Percentiles rank a stretch among this genome's conserved stretches.
phyloP scores from a whole-genome alignment of 2,797 vertebrate genomes.

The Pipistrellus nathusii region DNA sequence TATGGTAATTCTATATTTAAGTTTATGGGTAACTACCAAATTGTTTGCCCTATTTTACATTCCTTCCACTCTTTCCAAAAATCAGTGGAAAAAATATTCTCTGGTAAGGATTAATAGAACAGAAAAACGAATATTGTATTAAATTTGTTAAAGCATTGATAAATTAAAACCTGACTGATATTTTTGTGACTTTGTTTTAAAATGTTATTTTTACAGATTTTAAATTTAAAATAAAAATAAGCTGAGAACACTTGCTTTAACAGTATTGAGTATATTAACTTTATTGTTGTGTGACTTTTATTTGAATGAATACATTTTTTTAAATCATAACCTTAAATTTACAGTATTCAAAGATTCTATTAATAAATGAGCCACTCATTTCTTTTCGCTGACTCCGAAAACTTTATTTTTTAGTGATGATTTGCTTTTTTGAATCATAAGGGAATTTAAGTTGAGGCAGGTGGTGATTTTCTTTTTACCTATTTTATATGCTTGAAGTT shows the following conservation, averaged over 20 bases:
- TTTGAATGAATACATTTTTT: slow-evolving; percentile 19
- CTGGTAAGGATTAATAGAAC: not conserved
- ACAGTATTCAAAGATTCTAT: not conserved
- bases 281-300: slow-evolving; percentile 28
- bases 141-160: slow-evolving; percentile 40
- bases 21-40: not conserved
- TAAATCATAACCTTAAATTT: slow-evolving; percentile 34
- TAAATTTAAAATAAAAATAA: slow-evolving; percentile 53
- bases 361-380: not conserved
- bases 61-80: not conserved
- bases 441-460: slow-evolving; percentile 21
- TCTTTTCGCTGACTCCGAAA: slow-evolving; percentile 39
- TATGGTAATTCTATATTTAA: not conserved
- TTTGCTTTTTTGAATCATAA: not conserved
- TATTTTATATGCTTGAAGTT: slow-evolving; percentile 43
- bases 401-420: slow-evolving; percentile 12
- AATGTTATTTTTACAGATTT: slow-evolving; percentile 42
- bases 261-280: not conserved
- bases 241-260: not conserved
- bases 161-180: slow-evolving; percentile 9
- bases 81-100: not conserved
- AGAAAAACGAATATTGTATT: not conserved
- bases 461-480: not conserved
- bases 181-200: not conserved
- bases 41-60: not conserved